phyloP scores from a whole-genome alignment of 1,140 invertebrate species.

The Microplitis demolitor region DNA sequence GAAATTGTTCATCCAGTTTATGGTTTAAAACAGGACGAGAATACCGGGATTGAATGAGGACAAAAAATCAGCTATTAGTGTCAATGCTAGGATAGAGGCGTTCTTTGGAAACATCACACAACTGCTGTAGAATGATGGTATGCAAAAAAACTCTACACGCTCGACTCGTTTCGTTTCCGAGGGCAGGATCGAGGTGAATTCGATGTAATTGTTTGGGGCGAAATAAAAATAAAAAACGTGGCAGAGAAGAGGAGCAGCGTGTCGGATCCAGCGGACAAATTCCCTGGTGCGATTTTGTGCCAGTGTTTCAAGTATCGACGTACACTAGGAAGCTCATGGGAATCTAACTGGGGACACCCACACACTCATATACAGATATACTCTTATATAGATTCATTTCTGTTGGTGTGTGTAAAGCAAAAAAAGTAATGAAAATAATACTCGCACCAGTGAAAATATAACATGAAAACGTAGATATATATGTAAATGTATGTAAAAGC shows the following conservation, averaged over 20 bases:
- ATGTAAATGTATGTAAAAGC: too few relatives aligned
- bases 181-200: not conserved
- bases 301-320: conserved; percentile 20
- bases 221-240: conserved; percentile 2
- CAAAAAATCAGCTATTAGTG: too few relatives aligned
- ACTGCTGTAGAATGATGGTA: too few relatives aligned
- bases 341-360: conserved; percentile 17
- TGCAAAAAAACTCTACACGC: not conserved
- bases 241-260: conserved; percentile 11
- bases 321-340: conserved; percentile 22
- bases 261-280: conserved; percentile 25
- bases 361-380: too few relatives aligned
- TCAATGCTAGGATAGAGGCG: too few relatives aligned
- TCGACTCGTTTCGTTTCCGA: not conserved
- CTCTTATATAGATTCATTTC: too few relatives aligned
- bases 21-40: not conserved
- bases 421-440: conserved; percentile 27
- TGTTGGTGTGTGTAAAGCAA: conserved; percentile 1
- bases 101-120: too few relatives aligned
- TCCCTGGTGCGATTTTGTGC: conserved; percentile 29
- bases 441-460: conserved; percentile 5
- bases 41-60: too few relatives aligned
- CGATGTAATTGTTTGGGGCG: conserved; percentile 20
- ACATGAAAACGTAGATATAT: not conserved
- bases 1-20: too few relatives aligned